Evolutionary conservation across 2,888 invertebrate genomes (phyloP), one percentile per base, ranked within the genome.

Genomic region (Caenorhabditis wallacei): DNA sequence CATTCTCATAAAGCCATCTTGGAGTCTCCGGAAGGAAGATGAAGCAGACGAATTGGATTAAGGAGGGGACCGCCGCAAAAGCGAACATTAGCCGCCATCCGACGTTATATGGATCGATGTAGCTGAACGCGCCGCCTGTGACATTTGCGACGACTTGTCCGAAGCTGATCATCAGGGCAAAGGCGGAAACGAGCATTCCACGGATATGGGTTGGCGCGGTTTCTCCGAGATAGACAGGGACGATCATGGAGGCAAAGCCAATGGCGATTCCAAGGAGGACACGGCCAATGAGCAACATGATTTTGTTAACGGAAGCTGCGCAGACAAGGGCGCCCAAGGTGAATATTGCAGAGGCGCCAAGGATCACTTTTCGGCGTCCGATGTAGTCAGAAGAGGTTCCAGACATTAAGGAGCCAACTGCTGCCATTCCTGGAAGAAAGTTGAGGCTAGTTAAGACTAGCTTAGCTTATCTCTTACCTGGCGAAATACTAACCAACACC

Each of bases 41-140:
- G 87, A 94, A 94, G 0, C 94, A 94, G 54, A 94, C 85, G 63
- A 94, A 93, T 90, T 94, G 88, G 63, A 88, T 80, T 8, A 75
- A 24, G 1, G 86, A 84, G 0, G 88, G 88, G 1, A 94, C 88
- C 1, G 92, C 93, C 2, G 94, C 94, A n/a, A 94, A 87, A 0
- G 94, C 94, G 46, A 94, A 91, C 94, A 94, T 94, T 84, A 93
- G 93, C 86, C 93, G 93, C 94, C 94, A 94, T 11, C 94, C 94
- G 82, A 93, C 90, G n/a, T 84, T 85, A 35, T 85, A 80, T 0
- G 89, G 85, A 30, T 89, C 88, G 72, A 93, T 92, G 68, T 92
- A 92, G 76, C 93, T 93, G 88, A 94, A 94, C 2, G 90, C 91
- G n/a, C 94, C 94, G 84, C 93, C 94, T 16, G 92, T 83, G 7